phyloP scores from a whole-genome alignment of 2,113 vertebrate genomes.

The Cranoglanis bouderius region DNA sequence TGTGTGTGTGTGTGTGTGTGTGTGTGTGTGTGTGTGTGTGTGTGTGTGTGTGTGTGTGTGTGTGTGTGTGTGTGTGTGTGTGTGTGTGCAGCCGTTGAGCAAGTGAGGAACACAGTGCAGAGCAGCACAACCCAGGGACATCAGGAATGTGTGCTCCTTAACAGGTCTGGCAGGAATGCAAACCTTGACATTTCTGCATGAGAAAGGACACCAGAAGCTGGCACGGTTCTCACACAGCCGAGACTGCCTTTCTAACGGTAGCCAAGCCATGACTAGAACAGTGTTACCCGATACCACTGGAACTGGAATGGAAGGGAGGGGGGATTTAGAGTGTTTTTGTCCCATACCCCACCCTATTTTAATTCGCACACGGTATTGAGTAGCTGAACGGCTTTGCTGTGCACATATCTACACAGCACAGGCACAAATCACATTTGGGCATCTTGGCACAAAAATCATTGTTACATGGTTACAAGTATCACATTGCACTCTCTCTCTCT shows the following conservation, averaged over 20 bases:
- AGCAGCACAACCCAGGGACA: not conserved
- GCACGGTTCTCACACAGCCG: not conserved
- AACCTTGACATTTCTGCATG: constrained; percentile 48
- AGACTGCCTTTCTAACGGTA: not conserved
- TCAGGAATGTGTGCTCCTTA: constrained; percentile 50
- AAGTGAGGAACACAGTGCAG: not conserved
- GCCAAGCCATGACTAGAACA: not conserved
- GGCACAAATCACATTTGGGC: not conserved
- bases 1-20: not conserved
- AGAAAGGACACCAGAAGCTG: constrained; percentile 10
- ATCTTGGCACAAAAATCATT: not conserved
- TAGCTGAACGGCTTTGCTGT: not conserved
- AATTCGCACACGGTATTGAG: not conserved
- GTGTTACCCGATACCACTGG: constrained; percentile 34
- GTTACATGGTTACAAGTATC: too few species aligned
- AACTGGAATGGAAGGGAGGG: not conserved
- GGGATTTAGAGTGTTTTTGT: not conserved
- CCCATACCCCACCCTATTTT: not conserved
- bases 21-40: constrained; percentile 6
- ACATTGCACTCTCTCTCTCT: not conserved
- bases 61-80: too few species aligned
- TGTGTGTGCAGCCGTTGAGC: constrained; percentile 49
- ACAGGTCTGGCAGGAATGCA: constrained; percentile 51
- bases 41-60: not conserved
- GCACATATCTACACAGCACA: not conserved